Conservation (phyloP, 2,113 vertebrate species). For the Glareola pratincola region DNA sequence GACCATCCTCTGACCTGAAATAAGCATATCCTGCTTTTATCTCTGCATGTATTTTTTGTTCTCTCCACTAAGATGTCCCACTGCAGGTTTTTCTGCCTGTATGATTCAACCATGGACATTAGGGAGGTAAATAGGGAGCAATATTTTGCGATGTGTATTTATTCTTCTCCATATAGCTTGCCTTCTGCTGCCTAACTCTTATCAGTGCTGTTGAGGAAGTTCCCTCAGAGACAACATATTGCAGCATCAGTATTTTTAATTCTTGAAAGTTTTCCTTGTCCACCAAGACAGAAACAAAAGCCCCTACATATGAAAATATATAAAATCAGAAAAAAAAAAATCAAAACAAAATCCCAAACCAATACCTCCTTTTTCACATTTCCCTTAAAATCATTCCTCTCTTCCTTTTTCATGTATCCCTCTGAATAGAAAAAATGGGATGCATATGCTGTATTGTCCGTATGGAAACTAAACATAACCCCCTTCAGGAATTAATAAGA, state of each 20-base stretch:
- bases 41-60: background rate
- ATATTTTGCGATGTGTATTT: background rate
- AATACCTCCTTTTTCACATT: background rate
- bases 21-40: background rate
- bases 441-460: background rate
- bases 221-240: background rate
- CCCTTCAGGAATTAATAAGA: slow-evolving; percentile 47
- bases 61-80: background rate
- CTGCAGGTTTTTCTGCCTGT: background rate
- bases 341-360: background rate
- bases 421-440: slow-evolving; percentile 4
- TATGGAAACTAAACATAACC: slow-evolving; percentile 33
- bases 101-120: background rate
- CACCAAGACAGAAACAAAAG: background rate
- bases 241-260: background rate
- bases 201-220: background rate
- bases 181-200: background rate
- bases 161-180: background rate
- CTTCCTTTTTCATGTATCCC: background rate
- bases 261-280: background rate
- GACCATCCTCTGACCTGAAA: background rate
- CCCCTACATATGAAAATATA: background rate
- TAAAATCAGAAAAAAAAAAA: background rate
- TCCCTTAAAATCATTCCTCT: background rate
- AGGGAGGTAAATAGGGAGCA: background rate